Percentiles rank a stretch among this genome's conserved stretches.
Conservation (phyloP, 2,888 invertebrate genomes). For the Lydus trimaculatus region DNA sequence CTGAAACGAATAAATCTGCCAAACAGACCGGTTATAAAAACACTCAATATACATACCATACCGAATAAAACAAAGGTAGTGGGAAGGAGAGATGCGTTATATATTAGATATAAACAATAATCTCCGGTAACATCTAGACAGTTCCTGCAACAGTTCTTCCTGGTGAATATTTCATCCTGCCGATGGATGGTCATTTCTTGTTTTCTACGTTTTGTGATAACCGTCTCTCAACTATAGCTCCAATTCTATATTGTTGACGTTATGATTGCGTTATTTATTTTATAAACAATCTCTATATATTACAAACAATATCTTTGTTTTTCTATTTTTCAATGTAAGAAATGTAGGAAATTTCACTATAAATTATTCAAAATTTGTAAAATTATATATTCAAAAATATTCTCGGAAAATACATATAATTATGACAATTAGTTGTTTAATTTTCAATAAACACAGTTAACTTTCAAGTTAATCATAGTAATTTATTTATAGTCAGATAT, state of each 20-base stretch:
- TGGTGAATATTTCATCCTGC: conserved; percentile 15
- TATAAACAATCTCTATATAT: neutral
- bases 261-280: neutral
- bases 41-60: neutral
- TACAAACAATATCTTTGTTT: neutral
- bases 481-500: neutral
- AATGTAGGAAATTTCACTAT: too few species aligned
- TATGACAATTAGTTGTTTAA: conserved; percentile 3
- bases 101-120: conserved; percentile 19
- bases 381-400: neutral
- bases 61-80: conserved; percentile 13
- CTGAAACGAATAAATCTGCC: conserved; percentile 22
- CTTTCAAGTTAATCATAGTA: conserved; percentile 8
- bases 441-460: conserved; percentile 10
- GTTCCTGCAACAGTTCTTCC: conserved; percentile 11
- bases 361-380: too few species aligned
- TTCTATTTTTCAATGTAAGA: too few species aligned
- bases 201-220: neutral
- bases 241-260: neutral
- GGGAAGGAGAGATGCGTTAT: conserved; percentile 14
- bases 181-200: neutral
- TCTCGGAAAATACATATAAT: neutral
- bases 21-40: conserved; percentile 13
- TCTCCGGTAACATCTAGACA: conserved; percentile 18
- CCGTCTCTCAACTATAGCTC: neutral